These are phyloP conservation scores for Pelusios castaneus DNA, from an alignment of 2,113 vertebrate species.

Conservation along the genomic window DNA sequence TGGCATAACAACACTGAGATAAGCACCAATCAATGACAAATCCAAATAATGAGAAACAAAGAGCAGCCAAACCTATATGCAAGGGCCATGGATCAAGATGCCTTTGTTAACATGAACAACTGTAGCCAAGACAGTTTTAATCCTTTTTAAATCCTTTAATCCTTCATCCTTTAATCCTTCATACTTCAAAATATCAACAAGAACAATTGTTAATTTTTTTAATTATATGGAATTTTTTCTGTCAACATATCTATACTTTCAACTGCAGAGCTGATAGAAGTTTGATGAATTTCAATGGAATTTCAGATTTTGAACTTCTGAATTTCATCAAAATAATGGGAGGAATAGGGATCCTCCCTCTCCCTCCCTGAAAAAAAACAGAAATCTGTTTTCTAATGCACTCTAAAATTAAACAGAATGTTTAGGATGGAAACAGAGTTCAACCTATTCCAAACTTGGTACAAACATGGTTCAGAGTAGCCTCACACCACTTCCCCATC, in stretches of 20 bases:
- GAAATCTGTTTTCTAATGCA: not conserved
- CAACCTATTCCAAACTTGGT: not conserved
- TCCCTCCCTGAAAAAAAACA: too few relatives aligned
- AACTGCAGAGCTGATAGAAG: not conserved
- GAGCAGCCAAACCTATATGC: too few relatives aligned
- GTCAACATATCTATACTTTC: too few relatives aligned
- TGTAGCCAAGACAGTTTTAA: too few relatives aligned
- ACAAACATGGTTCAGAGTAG: not conserved
- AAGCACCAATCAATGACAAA: not conserved
- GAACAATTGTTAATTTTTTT: too few relatives aligned
- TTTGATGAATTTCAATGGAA: not conserved
- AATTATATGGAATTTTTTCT: too few relatives aligned
- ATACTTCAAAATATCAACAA: too few relatives aligned
- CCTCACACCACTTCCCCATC: not conserved
- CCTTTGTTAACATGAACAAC: too few relatives aligned
- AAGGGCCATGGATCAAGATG: too few relatives aligned
- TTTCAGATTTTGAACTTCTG: not conserved
- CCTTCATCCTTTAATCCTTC: too few relatives aligned
- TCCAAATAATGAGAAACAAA: not conserved
- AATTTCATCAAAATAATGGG: not conserved
- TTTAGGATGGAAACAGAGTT: not conserved
- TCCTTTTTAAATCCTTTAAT: too few relatives aligned
- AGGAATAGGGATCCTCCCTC: not conserved
- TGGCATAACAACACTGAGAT: not conserved
- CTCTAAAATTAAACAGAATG: not conserved